phyloP scores from a whole-genome alignment of 1,140 invertebrate species.

The Orchesella cincta region DNA sequence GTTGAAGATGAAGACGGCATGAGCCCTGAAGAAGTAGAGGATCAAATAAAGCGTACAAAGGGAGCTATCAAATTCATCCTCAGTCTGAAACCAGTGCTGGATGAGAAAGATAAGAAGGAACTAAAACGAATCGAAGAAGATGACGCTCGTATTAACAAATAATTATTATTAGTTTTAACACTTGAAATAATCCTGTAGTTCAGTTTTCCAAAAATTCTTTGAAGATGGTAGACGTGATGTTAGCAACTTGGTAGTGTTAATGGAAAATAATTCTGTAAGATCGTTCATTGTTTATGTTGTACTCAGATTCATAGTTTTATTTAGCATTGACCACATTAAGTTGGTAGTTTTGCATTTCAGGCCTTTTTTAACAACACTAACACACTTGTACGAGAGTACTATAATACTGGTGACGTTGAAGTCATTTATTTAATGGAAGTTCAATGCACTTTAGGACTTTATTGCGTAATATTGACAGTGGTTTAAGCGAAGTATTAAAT shows the following conservation, averaged over 20 bases:
- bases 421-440: neutral
- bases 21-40: neutral
- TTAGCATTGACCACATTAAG: too few species aligned
- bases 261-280: neutral
- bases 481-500: neutral
- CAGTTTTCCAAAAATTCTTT: neutral
- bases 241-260: neutral
- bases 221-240: neutral
- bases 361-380: neutral
- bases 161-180: too few species aligned
- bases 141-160: too few species aligned
- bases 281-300: too few species aligned
- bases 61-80: neutral
- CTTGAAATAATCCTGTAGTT: neutral
- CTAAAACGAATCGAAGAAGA: too few species aligned
- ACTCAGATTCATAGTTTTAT: too few species aligned
- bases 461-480: too few species aligned
- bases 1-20: too few species aligned
- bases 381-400: neutral
- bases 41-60: neutral
- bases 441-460: neutral
- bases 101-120: neutral
- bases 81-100: neutral
- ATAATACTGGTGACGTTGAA: neutral
- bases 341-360: neutral